Evolutionary conservation across 2,888 invertebrate genomes (phyloP), one percentile per base, ranked within the genome.

Genomic region (Meandrusa payeni): DNA sequence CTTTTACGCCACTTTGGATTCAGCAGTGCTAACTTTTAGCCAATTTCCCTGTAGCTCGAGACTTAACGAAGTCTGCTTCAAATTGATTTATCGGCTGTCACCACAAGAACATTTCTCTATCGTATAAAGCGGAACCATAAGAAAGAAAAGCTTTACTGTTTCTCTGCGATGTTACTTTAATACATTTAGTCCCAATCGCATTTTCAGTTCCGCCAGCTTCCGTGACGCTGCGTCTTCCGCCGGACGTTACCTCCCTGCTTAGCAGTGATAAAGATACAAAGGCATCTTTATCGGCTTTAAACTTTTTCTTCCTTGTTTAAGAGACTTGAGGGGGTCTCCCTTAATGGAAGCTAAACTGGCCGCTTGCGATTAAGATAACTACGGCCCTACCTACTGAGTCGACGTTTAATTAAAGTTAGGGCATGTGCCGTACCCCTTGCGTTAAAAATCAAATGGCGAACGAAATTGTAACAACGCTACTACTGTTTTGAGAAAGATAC

Each of bases 261-360:
- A 54, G 52, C 47, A 46, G 51, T 48, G 56, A 59, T 57, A 59
- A 57, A 68, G 73, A 71, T 69, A 70, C 70, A 72, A 76, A 75
- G 76, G 71, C 76, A 77, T 76, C 80, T 79, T 82, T 83, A 82
- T 83, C 80, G n/a, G 73, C 63, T 63, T 63, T 54, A 64, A 81
- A 83, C 72, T 82, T 82, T 81, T 83, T 79, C 75, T 71, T 69
- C 62, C 59, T 64, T 64, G 69, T 67, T 66, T 64, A 60, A 62
- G 65, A 64, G 66, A 55, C 64, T 61, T 53, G 48, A 50, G 40
- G 47, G 57, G n/a, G 70, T 67, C 75, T 70, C 55, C 75, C 76
- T 77, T 76, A 77, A 78, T 76, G 72, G 75, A 79, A 78, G 76
- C 79, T 74, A 73, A 80, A 78, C 73, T 65, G 65, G 65, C 65